Evolutionary conservation across 2,113 vertebrate genomes (phyloP).

Genomic region (Misgurnus mizolepis): DNA sequence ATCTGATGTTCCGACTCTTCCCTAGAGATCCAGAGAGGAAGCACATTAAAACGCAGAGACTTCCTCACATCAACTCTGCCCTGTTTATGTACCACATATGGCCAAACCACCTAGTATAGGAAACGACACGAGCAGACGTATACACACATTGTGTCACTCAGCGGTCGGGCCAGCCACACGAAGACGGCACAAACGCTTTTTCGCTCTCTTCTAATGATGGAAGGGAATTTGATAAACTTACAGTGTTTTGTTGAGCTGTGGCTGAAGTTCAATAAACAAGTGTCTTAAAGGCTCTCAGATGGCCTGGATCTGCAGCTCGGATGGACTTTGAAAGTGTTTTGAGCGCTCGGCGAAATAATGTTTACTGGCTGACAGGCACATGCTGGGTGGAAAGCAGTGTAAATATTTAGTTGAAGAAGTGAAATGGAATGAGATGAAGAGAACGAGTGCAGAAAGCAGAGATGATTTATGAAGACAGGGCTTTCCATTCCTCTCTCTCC

Average conservation of each 20-base stretch:
- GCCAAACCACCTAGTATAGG: background rate
- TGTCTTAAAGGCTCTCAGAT: constrained; percentile 46
- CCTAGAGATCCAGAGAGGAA: constrained; percentile 10
- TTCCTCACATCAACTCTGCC: constrained; percentile 21
- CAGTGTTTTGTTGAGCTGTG: constrained; percentile 49
- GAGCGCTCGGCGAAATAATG: constrained; percentile 53
- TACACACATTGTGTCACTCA: constrained; percentile 9
- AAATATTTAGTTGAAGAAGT: constrained; percentile 62
- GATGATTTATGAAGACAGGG: constrained; percentile 56
- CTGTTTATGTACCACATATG: constrained; percentile 28
- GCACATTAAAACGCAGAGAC: background rate
- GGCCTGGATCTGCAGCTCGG: constrained; percentile 46
- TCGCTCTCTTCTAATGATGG: constrained; percentile 40
- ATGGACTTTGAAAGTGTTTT: constrained; percentile 55
- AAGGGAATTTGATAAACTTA: constrained; percentile 48
- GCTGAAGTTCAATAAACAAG: constrained; percentile 52
- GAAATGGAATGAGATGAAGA: constrained; percentile 50
- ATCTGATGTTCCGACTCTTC: background rate
- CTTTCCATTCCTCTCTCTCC: background rate
- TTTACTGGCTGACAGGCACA: constrained; percentile 45
- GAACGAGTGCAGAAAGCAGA: constrained; percentile 54
- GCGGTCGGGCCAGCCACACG: constrained; percentile 6
- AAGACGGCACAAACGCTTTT: constrained; percentile 34
- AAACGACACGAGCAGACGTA: background rate
- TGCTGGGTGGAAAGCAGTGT: constrained; percentile 54